phyloP scores from a whole-genome alignment of 2,113 vertebrate species.

The Phalacrocorax pelagicus region DNA sequence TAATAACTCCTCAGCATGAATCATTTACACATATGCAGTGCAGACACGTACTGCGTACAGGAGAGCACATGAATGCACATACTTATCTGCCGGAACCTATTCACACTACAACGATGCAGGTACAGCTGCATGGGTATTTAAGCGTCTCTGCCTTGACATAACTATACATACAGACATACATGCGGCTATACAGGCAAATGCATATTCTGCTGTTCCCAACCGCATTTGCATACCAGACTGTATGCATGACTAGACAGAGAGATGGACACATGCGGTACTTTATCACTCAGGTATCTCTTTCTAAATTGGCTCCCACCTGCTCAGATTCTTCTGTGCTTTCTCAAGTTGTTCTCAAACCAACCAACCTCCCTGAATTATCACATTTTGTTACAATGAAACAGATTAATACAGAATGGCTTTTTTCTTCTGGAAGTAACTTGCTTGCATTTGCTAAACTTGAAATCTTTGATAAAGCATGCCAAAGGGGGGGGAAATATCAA shows the following conservation, averaged over 20 bases:
- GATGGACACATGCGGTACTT: neutral
- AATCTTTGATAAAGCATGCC: neutral
- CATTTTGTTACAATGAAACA: neutral
- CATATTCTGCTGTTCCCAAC: neutral
- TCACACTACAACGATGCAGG: too few species aligned
- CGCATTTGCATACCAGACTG: neutral
- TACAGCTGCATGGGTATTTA: neutral
- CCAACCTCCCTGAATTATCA: neutral
- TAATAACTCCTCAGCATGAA: neutral
- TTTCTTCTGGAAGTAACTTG: slow-evolving; percentile 25
- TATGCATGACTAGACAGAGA: neutral
- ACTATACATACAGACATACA: fast-evolving
- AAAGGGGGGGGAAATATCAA: neutral
- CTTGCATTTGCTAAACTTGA: slow-evolving; percentile 47
- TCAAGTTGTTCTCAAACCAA: neutral
- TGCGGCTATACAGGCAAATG: neutral
- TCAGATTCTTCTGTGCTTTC: neutral
- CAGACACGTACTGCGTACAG: neutral
- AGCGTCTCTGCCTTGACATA: neutral
- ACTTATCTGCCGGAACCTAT: neutral
- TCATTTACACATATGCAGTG: neutral
- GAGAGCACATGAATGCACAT: neutral
- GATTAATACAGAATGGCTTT: neutral
- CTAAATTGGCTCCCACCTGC: neutral
- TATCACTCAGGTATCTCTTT: neutral